These are phyloP conservation scores for Papilio gigon DNA, from an alignment of 2,888 invertebrate species.

Conservation along the genomic window DNA sequence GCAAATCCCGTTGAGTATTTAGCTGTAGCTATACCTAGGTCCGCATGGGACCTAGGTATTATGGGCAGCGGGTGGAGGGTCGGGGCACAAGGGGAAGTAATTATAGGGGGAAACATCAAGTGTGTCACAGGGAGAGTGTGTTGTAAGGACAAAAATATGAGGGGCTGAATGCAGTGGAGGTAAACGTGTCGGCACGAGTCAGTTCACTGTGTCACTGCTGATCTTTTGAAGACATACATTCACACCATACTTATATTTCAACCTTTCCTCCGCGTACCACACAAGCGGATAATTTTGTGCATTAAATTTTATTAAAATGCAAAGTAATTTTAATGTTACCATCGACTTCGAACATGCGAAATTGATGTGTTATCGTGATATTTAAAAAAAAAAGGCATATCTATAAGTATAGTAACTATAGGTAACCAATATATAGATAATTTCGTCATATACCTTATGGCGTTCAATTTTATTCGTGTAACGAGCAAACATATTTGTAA, in stretches of 20 bases:
- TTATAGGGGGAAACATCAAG: conserved; percentile 77
- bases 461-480: too few relatives aligned
- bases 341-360: too few relatives aligned
- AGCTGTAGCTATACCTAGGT: conserved; percentile 70
- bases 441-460: background rate
- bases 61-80: conserved; percentile 58
- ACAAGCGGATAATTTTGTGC: background rate
- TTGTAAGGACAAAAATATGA: conserved; percentile 79
- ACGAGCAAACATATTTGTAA: background rate
- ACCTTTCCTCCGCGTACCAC: background rate
- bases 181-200: conserved; percentile 77
- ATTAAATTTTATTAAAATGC: background rate
- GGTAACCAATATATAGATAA: background rate
- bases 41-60: conserved; percentile 65
- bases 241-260: conserved; percentile 41
- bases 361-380: too few relatives aligned
- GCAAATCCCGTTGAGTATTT: conserved; percentile 70
- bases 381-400: too few relatives aligned
- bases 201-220: conserved; percentile 81
- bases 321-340: background rate
- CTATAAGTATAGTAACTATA: too few relatives aligned
- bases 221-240: conserved; percentile 67
- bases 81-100: conserved; percentile 67
- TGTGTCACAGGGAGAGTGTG: conserved; percentile 79
- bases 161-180: conserved; percentile 71